Evolutionary conservation across 1,140 invertebrate genomes (phyloP).

Genomic region (Melanaphis sacchari): DNA sequence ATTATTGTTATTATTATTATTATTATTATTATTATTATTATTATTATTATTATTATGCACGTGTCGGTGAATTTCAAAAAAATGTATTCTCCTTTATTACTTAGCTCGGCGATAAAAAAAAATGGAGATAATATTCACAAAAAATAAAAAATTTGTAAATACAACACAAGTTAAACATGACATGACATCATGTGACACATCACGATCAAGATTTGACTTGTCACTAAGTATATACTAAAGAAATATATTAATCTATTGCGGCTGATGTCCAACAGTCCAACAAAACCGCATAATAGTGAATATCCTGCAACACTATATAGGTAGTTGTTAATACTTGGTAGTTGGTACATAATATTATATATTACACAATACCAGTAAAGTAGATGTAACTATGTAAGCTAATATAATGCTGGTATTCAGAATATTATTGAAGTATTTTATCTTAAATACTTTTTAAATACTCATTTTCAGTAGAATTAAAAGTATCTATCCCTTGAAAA

Average conservation of each 20-base stretch:
- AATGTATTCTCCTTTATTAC: neutral
- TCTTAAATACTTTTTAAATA: neutral
- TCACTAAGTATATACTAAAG: neutral
- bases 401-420: neutral
- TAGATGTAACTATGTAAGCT: neutral
- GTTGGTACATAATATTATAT: neutral
- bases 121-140: neutral
- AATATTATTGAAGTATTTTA: neutral
- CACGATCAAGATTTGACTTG: neutral
- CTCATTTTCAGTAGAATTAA: too few species aligned
- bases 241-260: neutral
- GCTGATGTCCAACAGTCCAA: neutral
- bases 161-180: too few species aligned
- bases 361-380: neutral
- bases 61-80: neutral
- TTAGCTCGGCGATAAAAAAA: too few species aligned
- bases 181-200: neutral
- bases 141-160: too few species aligned
- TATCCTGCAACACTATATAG: neutral
- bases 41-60: slow-evolving; percentile 27
- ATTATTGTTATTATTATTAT: slow-evolving; percentile 28
- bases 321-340: too few species aligned
- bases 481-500: neutral
- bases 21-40: neutral
- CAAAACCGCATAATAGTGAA: neutral